Percentiles rank a stretch among this genome's conserved stretches.
Conservation (phyloP, 1,140 invertebrate species). For the Halesus radiatus region DNA sequence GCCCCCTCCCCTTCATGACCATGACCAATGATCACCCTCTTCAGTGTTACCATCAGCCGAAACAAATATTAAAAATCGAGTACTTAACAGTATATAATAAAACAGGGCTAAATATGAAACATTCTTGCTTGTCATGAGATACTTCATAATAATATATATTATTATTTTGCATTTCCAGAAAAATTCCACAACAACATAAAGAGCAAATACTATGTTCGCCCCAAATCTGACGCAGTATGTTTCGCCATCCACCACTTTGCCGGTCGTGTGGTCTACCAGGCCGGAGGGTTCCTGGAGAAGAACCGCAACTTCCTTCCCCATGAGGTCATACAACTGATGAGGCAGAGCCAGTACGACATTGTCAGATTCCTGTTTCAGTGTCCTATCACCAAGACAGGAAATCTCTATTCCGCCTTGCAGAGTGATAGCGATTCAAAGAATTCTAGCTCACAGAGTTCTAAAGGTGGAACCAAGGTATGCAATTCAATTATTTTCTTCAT, state of each 20-base stretch:
- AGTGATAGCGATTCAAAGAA: constrained; percentile 69
- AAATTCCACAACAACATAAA: constrained; percentile 88
- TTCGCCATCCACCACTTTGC: constrained; percentile 85
- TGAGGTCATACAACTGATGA: constrained; percentile 83
- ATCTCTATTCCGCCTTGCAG: constrained; percentile 76
- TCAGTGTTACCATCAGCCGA: too few relatives aligned
- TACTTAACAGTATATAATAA: too few relatives aligned
- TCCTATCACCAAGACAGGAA: constrained; percentile 86
- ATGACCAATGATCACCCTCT: too few relatives aligned
- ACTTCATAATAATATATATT: too few relatives aligned
- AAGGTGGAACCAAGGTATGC: constrained; percentile 62
- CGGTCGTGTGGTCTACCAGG: constrained; percentile 84
- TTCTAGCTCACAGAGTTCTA: constrained; percentile 63
- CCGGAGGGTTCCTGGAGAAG: constrained; percentile 85
- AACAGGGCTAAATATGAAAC: too few relatives aligned
- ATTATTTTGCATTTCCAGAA: constrained; percentile 72
- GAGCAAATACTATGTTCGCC: constrained; percentile 81
- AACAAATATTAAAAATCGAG: too few relatives aligned
- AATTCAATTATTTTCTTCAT: constrained; percentile 1
- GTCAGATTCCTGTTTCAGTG: constrained; percentile 85
- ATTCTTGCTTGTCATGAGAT: too few relatives aligned
- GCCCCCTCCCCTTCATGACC: too few relatives aligned
- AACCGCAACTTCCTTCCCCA: constrained; percentile 87
- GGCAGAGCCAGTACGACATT: constrained; percentile 80
- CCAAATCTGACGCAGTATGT: constrained; percentile 81